A percentile compares a stretch with the other conserved stretches of the same genome.
Evolutionary conservation across 2,113 vertebrate species (phyloP).

Genomic region (Scytalopus superciliaris): DNA sequence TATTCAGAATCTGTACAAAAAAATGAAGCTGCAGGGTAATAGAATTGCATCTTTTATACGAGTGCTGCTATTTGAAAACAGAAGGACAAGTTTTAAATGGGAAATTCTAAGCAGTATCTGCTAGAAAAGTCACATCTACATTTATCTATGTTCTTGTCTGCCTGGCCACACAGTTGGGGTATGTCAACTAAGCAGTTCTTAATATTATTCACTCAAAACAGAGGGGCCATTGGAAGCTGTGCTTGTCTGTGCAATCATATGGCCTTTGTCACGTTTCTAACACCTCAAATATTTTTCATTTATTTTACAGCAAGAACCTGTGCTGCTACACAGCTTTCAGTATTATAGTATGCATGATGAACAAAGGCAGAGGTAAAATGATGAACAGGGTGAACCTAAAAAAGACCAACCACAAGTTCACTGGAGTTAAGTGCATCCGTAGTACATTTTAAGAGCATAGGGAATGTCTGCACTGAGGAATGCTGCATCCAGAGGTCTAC

Average conservation of each 20-base stretch:
- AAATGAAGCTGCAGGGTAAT: neutral
- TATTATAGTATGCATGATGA: neutral
- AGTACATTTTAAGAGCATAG: neutral
- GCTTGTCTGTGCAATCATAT: neutral
- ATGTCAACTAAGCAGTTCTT: neutral
- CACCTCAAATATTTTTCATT: neutral
- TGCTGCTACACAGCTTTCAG: neutral
- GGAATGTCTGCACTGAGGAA: neutral
- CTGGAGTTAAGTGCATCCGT: neutral
- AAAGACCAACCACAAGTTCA: neutral
- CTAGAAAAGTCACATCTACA: neutral
- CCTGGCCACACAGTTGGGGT: neutral
- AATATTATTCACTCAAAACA: neutral
- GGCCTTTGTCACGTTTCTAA: neutral
- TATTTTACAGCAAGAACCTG: neutral
- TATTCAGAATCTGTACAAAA: constrained; percentile 26
- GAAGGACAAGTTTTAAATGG: neutral
- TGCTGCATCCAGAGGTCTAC: neutral
- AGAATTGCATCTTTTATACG: constrained; percentile 16
- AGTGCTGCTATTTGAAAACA: constrained; percentile 16
- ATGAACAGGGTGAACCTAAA: neutral
- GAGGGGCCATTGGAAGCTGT: neutral
- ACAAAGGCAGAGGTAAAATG: neutral
- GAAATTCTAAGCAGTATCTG: neutral
- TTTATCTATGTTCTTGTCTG: neutral